These are phyloP conservation scores for Vulpes lagopus DNA, from an alignment of 2,113 vertebrate species.

Conservation along the genomic window DNA sequence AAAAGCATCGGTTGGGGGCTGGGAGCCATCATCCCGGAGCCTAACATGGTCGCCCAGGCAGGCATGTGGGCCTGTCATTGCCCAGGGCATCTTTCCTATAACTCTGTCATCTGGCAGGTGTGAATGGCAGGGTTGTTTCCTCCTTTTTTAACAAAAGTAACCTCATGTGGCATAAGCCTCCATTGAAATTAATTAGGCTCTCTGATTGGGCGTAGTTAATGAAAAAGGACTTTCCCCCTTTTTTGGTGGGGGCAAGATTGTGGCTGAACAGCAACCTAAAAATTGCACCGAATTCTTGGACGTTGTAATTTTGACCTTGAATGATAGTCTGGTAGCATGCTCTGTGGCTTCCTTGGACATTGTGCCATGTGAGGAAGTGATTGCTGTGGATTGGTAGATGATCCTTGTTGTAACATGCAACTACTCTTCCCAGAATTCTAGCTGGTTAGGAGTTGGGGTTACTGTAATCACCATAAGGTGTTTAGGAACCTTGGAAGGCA, in stretches of 20 bases:
- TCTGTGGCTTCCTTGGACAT: not conserved
- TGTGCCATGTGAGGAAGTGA: not conserved
- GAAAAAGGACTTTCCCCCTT: not conserved
- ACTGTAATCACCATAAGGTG: not conserved
- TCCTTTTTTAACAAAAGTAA: slow-evolving; percentile 19
- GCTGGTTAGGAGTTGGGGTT: slow-evolving; percentile 48
- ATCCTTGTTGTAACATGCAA: not conserved
- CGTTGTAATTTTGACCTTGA: slow-evolving; percentile 41
- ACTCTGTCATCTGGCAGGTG: not conserved
- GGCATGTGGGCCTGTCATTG: fast-evolving
- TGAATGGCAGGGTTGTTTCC: not conserved
- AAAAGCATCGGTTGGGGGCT: not conserved
- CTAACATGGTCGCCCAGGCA: not conserved
- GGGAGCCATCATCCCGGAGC: not conserved
- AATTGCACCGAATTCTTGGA: not conserved
- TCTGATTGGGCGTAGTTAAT: slow-evolving; percentile 57
- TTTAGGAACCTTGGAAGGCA: slow-evolving; percentile 65
- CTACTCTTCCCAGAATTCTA: not conserved
- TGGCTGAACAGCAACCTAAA: not conserved
- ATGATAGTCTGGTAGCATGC: not conserved
- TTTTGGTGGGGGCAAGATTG: not conserved
- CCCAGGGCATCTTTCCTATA: not conserved
- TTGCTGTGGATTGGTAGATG: not conserved
- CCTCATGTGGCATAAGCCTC: not conserved
- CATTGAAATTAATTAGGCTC: slow-evolving; percentile 41